phyloP scores from a whole-genome alignment of 2,888 invertebrate genomes.

The Tachystola acroxantha region DNA sequence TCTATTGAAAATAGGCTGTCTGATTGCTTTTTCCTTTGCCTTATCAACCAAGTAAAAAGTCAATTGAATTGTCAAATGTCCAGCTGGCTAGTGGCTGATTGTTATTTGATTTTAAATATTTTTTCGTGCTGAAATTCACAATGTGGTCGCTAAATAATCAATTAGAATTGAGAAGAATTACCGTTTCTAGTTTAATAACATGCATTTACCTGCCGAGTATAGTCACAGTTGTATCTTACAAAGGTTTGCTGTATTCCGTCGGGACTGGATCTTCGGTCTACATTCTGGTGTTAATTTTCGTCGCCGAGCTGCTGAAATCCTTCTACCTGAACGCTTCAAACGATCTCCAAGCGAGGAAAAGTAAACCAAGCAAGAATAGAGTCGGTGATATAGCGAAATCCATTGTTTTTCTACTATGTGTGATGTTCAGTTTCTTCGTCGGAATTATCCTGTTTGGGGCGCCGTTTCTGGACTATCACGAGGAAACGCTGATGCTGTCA shows the following conservation, averaged over 20 bases:
- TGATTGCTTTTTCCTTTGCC: no score
- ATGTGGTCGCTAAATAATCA: constrained; percentile 64
- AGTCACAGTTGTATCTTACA: constrained; percentile 75
- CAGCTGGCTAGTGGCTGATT: no score
- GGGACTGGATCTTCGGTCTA: constrained; percentile 75
- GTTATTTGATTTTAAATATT: no score
- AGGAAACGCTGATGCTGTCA: constrained; percentile 83
- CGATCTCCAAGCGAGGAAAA: constrained; percentile 50
- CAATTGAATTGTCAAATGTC: no score
- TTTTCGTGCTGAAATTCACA: no score
- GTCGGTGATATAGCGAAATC: constrained; percentile 73
- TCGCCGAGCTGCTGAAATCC: constrained; percentile 77
- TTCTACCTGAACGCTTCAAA: constrained; percentile 52
- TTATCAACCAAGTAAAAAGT: no score
- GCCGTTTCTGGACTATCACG: constrained; percentile 79
- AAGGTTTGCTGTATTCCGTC: constrained; percentile 77
- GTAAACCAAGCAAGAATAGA: constrained; percentile 55
- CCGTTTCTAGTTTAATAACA: constrained; percentile 75
- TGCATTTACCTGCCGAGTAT: constrained; percentile 81
- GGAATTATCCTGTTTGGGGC: constrained; percentile 84
- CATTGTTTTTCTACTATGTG: constrained; percentile 55
- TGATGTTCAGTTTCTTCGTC: constrained; percentile 75
- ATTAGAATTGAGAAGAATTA: constrained; percentile 56
- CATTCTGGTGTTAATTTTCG: constrained; percentile 55
- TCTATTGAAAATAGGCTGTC: no score